A percentile compares a stretch with the other conserved stretches of the same genome.
Evolutionary conservation across 2,888 invertebrate genomes (phyloP).

Genomic region (Hirudinaria manillensis): DNA sequence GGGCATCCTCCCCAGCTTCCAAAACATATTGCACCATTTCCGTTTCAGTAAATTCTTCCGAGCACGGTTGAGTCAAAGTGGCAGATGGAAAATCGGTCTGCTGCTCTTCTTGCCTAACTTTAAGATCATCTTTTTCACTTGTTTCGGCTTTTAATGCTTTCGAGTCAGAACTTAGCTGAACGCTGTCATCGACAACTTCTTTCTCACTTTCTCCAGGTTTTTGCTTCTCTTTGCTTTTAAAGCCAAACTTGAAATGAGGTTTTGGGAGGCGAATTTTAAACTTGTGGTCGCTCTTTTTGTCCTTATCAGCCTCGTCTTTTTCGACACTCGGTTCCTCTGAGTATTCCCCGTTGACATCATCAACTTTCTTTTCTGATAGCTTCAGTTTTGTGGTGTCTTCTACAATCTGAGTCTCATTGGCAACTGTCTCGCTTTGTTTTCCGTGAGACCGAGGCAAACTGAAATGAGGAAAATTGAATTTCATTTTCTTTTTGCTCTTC

Average conservation of each 20-base stretch:
- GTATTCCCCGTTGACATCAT: background rate
- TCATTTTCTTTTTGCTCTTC: constrained; percentile 24
- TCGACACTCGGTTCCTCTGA: background rate
- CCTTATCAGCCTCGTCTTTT: background rate
- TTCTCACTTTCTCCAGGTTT: background rate
- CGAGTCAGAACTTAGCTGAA: too few species aligned
- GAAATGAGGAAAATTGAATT: constrained; percentile 24
- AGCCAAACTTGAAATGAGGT: constrained; percentile 13
- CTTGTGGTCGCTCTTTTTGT: background rate
- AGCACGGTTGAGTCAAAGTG: too few species aligned
- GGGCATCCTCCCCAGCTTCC: too few species aligned
- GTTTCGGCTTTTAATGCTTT: too few species aligned
- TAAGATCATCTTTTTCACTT: too few species aligned
- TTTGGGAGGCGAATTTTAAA: constrained; percentile 12
- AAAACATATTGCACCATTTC: too few species aligned
- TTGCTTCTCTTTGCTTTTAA: background rate
- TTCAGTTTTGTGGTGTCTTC: background rate
- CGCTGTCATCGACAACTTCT: background rate
- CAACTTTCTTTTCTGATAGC: background rate
- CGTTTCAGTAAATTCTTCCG: too few species aligned
- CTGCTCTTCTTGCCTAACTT: too few species aligned
- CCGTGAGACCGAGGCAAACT: background rate
- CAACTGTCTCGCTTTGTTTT: background rate
- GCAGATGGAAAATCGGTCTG: too few species aligned
- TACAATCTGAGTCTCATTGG: background rate